A percentile compares a stretch with the other conserved stretches of the same genome.
Conservation (phyloP, 2,113 vertebrate genomes). For the Naja naja region DNA sequence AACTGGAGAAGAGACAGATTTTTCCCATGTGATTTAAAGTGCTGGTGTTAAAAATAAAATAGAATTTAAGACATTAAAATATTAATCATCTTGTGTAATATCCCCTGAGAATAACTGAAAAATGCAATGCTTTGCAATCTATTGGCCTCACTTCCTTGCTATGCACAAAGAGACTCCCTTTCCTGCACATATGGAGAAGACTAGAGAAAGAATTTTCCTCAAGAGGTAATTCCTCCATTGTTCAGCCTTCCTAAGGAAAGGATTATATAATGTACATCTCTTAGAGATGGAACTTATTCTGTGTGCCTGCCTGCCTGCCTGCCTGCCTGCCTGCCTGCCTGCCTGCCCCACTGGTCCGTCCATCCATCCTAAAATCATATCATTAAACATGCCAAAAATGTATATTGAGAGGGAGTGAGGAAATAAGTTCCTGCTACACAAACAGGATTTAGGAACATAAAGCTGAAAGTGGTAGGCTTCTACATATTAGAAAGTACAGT, state of each 20-base stretch:
- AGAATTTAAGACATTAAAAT: constrained; percentile 72
- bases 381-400: neutral
- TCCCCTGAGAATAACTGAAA: constrained; percentile 58
- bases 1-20: constrained; percentile 62
- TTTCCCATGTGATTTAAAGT: constrained; percentile 70
- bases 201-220: constrained; percentile 44
- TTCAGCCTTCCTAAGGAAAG: neutral
- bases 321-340: too few relatives aligned
- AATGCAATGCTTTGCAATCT: constrained; percentile 48
- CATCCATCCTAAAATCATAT: neutral
- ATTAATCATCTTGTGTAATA: constrained; percentile 66
- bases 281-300: neutral
- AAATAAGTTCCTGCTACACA: neutral
- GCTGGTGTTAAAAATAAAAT: constrained; percentile 62
- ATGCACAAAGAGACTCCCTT: constrained; percentile 53
- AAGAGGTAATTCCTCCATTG: neutral
- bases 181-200: constrained; percentile 50
- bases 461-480: neutral
- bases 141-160: constrained; percentile 39
- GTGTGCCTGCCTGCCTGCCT: neutral
- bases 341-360: neutral
- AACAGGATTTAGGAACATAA: neutral
- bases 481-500: neutral
- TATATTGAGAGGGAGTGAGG: neutral
- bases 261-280: neutral